phyloP scores from a whole-genome alignment of 2,888 invertebrate genomes.

The Apomyelois bistriatella region DNA sequence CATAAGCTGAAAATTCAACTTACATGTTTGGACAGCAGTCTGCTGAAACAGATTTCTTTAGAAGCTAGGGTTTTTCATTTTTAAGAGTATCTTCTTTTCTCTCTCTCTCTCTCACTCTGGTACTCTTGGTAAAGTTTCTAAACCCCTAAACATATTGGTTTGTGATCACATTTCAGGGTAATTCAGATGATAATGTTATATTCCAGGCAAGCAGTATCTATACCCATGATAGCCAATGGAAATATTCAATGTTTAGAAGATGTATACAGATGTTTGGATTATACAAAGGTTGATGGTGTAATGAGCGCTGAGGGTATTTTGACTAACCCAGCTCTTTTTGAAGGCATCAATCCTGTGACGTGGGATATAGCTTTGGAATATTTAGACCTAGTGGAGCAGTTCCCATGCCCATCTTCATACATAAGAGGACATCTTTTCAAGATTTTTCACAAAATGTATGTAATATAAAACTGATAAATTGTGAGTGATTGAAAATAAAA shows the following conservation, averaged over 20 bases:
- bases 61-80: too few relatives aligned
- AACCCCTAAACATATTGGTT: too few relatives aligned
- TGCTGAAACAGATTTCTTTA: too few relatives aligned
- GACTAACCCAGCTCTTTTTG: conserved; percentile 97
- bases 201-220: conserved; percentile 87
- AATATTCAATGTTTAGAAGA: conserved; percentile 96
- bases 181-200: not conserved
- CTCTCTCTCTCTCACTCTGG: too few relatives aligned
- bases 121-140: too few relatives aligned
- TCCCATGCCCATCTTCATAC: conserved; percentile 94
- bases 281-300: conserved; percentile 91
- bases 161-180: too few relatives aligned
- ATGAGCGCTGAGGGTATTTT: conserved; percentile 98
- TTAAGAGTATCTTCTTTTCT: too few relatives aligned
- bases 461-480: conserved; percentile 23
- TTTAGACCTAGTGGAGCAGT: conserved; percentile 87
- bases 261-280: conserved; percentile 89
- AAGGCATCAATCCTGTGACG: conserved; percentile 86
- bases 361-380: conserved; percentile 96
- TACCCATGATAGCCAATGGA: conserved; percentile 98
- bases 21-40: too few relatives aligned
- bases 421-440: conserved; percentile 98
- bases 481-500: too few relatives aligned
- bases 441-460: conserved; percentile 95
- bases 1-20: too few relatives aligned